These are phyloP conservation scores for Caenorhabditis briggsae DNA, from an alignment of 1,140 invertebrate genomes.

Conservation along the genomic window DNA sequence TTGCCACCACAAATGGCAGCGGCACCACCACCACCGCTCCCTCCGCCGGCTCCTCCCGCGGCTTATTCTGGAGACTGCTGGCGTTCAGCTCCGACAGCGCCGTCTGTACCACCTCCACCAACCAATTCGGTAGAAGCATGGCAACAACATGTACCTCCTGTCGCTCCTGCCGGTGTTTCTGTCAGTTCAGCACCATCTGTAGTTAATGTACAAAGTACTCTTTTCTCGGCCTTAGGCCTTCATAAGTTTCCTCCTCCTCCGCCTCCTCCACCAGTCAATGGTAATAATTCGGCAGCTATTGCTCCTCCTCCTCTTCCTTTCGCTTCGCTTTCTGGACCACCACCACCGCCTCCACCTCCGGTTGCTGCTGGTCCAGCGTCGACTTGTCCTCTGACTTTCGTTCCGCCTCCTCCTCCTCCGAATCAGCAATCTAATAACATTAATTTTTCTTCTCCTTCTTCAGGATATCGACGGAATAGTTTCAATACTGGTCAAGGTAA, in stretches of 20 bases:
- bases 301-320: neutral
- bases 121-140: neutral
- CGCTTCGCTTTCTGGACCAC: neutral
- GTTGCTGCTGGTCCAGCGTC: neutral
- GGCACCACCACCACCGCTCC: neutral
- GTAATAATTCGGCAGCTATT: too few species aligned
- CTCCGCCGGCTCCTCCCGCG: neutral
- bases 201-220: constrained; percentile 45
- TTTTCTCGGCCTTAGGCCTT: constrained; percentile 26
- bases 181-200: neutral
- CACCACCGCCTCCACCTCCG: neutral
- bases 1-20: neutral
- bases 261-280: neutral
- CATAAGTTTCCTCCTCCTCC: constrained; percentile 30
- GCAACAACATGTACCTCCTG: neutral
- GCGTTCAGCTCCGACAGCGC: neutral
- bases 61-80: constrained; percentile 16
- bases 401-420: constrained; percentile 13
- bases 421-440: neutral
- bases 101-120: neutral
- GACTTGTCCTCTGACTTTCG: neutral
- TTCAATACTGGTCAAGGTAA: too few species aligned
- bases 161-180: neutral
- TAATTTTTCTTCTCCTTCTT: neutral
- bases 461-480: neutral